phyloP scores from a whole-genome alignment of 2,113 vertebrate species.

The Chloropsis cyanopogon region DNA sequence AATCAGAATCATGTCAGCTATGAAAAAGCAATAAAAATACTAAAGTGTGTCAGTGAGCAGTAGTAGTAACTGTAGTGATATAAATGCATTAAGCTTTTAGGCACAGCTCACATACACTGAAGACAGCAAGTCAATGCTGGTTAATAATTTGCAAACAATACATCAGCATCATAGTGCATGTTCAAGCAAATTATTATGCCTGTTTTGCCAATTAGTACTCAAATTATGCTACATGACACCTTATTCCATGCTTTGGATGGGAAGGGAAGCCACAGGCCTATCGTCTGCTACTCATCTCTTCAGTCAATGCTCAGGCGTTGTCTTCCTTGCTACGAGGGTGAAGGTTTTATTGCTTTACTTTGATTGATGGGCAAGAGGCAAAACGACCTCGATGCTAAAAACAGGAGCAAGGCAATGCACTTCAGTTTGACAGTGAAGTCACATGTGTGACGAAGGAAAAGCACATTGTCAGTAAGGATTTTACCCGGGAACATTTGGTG shows the following conservation, averaged over 20 bases:
- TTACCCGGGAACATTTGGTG: accelerated
- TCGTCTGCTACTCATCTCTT: neutral
- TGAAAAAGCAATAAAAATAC: conserved; percentile 51
- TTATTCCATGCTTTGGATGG: neutral
- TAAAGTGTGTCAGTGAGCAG: conserved; percentile 13
- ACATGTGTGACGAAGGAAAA: neutral
- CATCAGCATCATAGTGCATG: neutral
- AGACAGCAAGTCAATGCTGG: neutral
- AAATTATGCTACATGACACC: neutral
- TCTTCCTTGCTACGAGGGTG: neutral
- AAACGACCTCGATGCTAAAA: neutral
- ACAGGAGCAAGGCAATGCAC: neutral
- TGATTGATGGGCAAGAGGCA: neutral
- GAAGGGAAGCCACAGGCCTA: neutral
- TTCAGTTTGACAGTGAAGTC: neutral
- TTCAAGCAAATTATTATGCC: neutral
- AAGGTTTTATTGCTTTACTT: conserved; percentile 47
- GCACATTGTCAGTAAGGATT: neutral
- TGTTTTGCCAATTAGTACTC: conserved; percentile 16
- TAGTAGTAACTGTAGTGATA: neutral
- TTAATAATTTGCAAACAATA: conserved; percentile 16
- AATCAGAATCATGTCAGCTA: conserved; percentile 42
- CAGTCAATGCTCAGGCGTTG: accelerated
- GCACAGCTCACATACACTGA: neutral
- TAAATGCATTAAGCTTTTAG: neutral